A percentile compares a stretch with the other conserved stretches of the same genome.
Evolutionary conservation across 2,113 vertebrate species (phyloP).

Genomic region (Pelecanus crispus): DNA sequence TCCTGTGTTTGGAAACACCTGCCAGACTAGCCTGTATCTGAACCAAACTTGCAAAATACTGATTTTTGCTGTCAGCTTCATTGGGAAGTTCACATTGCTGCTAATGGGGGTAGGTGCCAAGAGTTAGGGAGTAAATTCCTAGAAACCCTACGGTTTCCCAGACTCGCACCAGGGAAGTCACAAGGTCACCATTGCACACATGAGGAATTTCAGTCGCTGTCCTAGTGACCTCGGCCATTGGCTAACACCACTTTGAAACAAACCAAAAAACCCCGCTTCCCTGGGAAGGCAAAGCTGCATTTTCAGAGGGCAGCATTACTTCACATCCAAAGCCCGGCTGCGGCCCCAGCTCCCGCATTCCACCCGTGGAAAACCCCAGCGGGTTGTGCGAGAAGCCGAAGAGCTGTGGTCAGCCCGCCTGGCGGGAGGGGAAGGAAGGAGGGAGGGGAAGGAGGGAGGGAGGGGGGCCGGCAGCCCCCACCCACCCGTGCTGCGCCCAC

Average conservation of each 20-base stretch:
- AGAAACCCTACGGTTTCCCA: neutral
- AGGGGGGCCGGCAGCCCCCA: neutral
- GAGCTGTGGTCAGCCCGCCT: rapidly evolving
- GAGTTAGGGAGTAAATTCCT: neutral
- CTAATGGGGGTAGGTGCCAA: neutral
- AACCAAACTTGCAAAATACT: neutral
- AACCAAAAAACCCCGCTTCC: too few species aligned
- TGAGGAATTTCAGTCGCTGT: neutral
- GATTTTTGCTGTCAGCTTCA: neutral
- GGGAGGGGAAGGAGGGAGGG: too few species aligned
- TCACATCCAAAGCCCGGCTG: neutral
- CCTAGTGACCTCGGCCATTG: too few species aligned
- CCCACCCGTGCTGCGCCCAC: neutral
- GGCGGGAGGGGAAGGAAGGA: too few species aligned
- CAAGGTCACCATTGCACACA: neutral
- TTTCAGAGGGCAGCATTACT: neutral
- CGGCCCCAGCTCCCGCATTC: neutral
- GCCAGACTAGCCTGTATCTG: neutral
- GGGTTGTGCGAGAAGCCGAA: neutral
- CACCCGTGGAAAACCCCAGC: neutral
- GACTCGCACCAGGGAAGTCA: neutral
- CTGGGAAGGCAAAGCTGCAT: neutral
- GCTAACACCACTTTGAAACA: neutral
- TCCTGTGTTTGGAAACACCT: neutral
- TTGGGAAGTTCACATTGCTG: neutral